A percentile compares a stretch with the other conserved stretches of the same genome.
phyloP scores from a whole-genome alignment of 2,797 vertebrate species.

The Neosilurus hyrtlii region DNA sequence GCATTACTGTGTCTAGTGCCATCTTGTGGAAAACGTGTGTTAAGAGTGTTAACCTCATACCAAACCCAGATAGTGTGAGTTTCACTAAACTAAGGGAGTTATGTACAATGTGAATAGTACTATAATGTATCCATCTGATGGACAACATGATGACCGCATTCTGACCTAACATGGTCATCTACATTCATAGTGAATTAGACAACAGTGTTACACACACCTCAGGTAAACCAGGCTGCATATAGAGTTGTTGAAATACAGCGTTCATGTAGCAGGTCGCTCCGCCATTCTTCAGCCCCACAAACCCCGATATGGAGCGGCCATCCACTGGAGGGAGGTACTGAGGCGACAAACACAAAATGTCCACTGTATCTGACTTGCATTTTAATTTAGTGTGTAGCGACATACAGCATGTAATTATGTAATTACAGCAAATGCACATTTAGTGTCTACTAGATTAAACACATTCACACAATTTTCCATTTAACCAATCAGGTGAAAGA shows the following conservation, averaged over 20 bases:
- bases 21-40: constrained; percentile 17
- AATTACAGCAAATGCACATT: background rate
- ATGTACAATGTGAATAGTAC: no score
- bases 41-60: background rate
- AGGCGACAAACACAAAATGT: constrained; percentile 4
- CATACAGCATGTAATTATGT: background rate
- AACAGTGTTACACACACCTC: constrained; percentile 75
- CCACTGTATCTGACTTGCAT: background rate
- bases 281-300: constrained; percentile 95
- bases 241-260: constrained; percentile 97
- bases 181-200: background rate
- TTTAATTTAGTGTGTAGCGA: background rate
- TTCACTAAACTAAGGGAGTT: no score
- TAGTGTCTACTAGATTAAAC: background rate
- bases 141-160: background rate
- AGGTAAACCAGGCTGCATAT: constrained; percentile 96
- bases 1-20: constrained; percentile 9
- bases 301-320: constrained; percentile 91
- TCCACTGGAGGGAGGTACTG: constrained; percentile 97
- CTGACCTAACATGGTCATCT: background rate
- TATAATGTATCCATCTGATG: no score
- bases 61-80: background rate
- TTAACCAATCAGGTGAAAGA: no score
- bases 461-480: no score
- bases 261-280: constrained; percentile 99